Evolutionary conservation across 2,888 invertebrate genomes (phyloP), one percentile per base, ranked within the genome.

Genomic region (Acronicta alni): DNA sequence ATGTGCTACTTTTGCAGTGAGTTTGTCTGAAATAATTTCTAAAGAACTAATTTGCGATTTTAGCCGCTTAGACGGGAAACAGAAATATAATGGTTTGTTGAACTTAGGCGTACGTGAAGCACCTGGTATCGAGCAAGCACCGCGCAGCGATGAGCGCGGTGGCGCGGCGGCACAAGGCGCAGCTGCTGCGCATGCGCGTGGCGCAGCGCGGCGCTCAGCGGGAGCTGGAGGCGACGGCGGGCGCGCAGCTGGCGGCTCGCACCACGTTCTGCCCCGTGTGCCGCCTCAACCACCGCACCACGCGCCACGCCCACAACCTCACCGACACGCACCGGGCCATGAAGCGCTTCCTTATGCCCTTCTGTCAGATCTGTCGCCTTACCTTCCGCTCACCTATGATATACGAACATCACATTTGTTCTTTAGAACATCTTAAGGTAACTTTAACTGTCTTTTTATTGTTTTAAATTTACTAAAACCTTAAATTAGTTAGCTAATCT

Each of bases 341-440:
- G 96, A 97, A 97, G 89, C 96, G 97, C 82, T 97, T 98, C 90
- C 93, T 98, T 65, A 96, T 97, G 95, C 98, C 98, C 1, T 96
- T 96, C 88, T 98, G 98, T 82, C 96, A 96, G 79, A 95, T 96
- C 46, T 98, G 98, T 86, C 96, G 96, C 60, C 90, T 97, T 76
- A 95, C 96, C 38, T 97, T 97, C 91, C 96, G 97, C 77, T 97
- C 97, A 70, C 97, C 98, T 14, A 97, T 98, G 97, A 95, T 97
- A 15, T 98, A 97, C 86, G 97, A 98, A 84, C 97, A 96, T 66
- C 98, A 98, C 88, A 96, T 97, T 70, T 97, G 97, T 84, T 97
- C 97, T 0, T 90, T 97, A 71, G 97, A 97, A 60, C 98, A 98
- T 81, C 96, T 98, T 26, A 96, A 96, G 96, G 97, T 97, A 35